phyloP scores from a whole-genome alignment of 2,113 vertebrate species.

The Oncorhynchus kisutch region DNA sequence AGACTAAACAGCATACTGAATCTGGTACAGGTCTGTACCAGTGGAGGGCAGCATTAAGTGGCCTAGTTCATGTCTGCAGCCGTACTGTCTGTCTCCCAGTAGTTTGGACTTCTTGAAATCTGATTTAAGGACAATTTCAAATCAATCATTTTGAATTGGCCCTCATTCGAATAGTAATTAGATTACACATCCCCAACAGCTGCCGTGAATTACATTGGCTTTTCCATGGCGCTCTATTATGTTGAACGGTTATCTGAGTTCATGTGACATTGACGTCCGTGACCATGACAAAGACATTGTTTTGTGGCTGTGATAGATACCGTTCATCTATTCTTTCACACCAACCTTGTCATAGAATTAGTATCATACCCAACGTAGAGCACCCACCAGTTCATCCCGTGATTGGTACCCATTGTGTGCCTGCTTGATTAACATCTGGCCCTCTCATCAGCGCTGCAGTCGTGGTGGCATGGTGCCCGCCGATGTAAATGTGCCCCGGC shows the following conservation, averaged over 20 bases:
- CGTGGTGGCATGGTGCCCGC: neutral
- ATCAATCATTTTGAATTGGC: neutral
- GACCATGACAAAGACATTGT: too few species aligned
- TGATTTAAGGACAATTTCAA: neutral
- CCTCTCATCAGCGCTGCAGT: neutral
- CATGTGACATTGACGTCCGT: too few species aligned
- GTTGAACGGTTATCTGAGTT: too few species aligned
- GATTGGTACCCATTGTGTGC: neutral
- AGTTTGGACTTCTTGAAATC: neutral
- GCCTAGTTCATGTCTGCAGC: neutral
- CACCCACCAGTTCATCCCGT: neutral
- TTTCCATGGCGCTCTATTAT: too few species aligned
- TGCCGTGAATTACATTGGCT: neutral
- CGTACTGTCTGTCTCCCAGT: neutral
- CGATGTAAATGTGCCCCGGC: neutral
- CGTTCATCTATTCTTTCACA: neutral
- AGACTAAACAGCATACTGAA: too few species aligned
- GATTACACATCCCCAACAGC: neutral
- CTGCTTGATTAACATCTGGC: constrained; percentile 8
- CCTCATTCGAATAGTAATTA: neutral
- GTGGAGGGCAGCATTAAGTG: constrained; percentile 1
- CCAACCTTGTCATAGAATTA: too few species aligned
- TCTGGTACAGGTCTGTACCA: constrained; percentile 1
- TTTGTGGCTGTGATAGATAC: neutral
- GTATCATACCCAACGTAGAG: neutral